Evolutionary conservation across 2,113 vertebrate genomes (phyloP), one percentile per base, ranked within the genome.

Genomic region (Peromyscus leucopus): DNA sequence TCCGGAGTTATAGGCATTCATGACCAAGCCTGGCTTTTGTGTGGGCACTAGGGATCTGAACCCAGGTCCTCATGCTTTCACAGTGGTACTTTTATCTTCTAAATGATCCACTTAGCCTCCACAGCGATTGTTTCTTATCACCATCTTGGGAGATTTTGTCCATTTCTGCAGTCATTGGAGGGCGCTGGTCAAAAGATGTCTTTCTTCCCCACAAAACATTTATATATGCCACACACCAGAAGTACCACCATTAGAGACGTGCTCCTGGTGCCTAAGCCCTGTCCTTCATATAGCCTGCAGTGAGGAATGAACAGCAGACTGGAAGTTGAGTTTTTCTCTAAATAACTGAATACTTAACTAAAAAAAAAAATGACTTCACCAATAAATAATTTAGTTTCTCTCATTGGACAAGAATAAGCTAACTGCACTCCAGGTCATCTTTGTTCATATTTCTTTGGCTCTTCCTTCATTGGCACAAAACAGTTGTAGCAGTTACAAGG

Each of bases 361-460:
- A 72, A 72, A 91, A 80, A 94, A 80, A 94, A 80, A 95, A 36
- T 79, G 15, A 74, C 67, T 74, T 95, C 74, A 61, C 17, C 33
- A 87, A 78, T 78, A 79, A 93, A 95, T 7, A 63, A 67, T 72
- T 79, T 46, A 65, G n/a, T 94, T 94, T 55, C 39, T 97, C 48
- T 65, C 10, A 28, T 2, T 55, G 51, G 46, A 31, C 46, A 33
- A 92, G 59, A 36, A 86, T 76, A 82, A 88, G 39, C 46, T 91
- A 63, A 71, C 33, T 39, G 48, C 24, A 33, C 2, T 71, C 36
- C 21, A 59, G 67, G 28, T 42, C 24, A 82, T 3, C 4, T 93
- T 85, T 55, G 80, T 83, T 94, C 7, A 21, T 67, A 71, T 15
- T 39, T 91, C 2, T 85, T 79, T 94, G 28, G 11, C 31, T 71